These are phyloP conservation scores for Mobula birostris DNA, from an alignment of 2,113 vertebrate species.

Conservation along the genomic window DNA sequence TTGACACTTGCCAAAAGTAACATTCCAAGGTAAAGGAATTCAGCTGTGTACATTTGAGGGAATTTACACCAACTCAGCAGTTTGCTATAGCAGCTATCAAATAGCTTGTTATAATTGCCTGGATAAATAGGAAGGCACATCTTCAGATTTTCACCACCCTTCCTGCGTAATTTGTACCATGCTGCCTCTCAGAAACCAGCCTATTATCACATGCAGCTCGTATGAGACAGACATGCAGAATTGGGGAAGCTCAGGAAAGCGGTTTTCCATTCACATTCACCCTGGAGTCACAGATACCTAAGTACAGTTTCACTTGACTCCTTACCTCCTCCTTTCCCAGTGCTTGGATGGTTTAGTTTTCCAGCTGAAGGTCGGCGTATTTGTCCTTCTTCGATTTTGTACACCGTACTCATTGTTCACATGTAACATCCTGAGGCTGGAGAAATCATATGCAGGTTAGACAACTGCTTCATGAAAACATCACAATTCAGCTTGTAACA, in stretches of 20 bases:
- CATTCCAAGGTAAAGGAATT: background rate
- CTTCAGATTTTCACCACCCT: background rate
- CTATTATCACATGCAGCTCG: background rate
- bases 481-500: too few relatives aligned
- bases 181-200: background rate
- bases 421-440: too few relatives aligned
- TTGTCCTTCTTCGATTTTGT: too few relatives aligned
- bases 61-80: background rate
- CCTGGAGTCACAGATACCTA: background rate
- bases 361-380: too few relatives aligned
- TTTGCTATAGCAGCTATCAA: background rate
- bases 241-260: background rate
- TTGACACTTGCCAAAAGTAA: slow-evolving; percentile 11
- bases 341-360: too few relatives aligned
- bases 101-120: background rate
- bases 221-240: background rate
- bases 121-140: background rate
- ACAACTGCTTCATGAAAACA: too few relatives aligned
- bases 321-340: too few relatives aligned
- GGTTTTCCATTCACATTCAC: background rate
- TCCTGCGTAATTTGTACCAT: background rate
- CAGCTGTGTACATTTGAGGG: background rate
- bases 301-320: too few relatives aligned
- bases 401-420: too few relatives aligned
- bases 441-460: too few relatives aligned